phyloP scores from a whole-genome alignment of 1,140 invertebrate genomes.

The Leptopilina boulardi region DNA sequence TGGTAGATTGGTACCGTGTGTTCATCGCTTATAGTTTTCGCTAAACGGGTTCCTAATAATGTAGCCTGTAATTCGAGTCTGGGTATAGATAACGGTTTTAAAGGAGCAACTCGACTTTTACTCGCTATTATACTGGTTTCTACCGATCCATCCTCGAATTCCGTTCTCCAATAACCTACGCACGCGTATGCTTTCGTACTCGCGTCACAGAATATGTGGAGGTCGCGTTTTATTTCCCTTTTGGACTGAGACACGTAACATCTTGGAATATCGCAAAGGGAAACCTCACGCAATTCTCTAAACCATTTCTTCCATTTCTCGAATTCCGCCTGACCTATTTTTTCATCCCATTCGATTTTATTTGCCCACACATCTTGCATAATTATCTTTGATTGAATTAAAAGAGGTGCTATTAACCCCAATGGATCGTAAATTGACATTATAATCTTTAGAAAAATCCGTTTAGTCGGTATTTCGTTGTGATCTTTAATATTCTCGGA shows the following conservation, averaged over 20 bases:
- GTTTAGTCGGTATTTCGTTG: no score
- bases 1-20: conserved; percentile 27
- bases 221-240: background rate
- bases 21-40: conserved; percentile 50
- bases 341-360: conserved; percentile 45
- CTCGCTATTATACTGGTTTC: conserved; percentile 35
- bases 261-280: conserved; percentile 26
- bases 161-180: conserved; percentile 50
- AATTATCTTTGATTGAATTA: conserved; percentile 65
- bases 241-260: conserved; percentile 6
- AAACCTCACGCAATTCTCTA: conserved; percentile 33
- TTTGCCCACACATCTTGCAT: conserved; percentile 65
- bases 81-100: conserved; percentile 59
- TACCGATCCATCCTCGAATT: background rate
- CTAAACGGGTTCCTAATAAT: conserved; percentile 57
- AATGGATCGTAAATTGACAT: conserved; percentile 68
- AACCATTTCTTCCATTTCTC: conserved; percentile 45
- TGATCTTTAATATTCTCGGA: no score
- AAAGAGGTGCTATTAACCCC: conserved; percentile 65
- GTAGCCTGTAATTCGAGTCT: conserved; percentile 66
- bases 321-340: conserved; percentile 13
- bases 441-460: conserved; percentile 5
- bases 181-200: conserved; percentile 59
- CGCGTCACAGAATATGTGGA: conserved; percentile 53
- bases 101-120: conserved; percentile 59